Conservation (phyloP, 2,888 invertebrate genomes). For the Macrosoma leucophasiata region DNA sequence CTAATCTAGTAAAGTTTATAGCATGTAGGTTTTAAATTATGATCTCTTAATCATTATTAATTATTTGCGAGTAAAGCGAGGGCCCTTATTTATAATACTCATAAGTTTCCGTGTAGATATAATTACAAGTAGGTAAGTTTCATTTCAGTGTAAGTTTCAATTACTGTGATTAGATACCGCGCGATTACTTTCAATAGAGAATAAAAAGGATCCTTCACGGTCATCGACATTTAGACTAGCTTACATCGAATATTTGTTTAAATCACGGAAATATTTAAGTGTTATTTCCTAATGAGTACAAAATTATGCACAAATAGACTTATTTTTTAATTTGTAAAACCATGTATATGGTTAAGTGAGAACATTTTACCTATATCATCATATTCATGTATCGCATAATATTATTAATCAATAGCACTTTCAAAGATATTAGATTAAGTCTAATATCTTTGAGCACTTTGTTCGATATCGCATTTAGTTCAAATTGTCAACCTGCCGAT, state of each 20-base stretch:
- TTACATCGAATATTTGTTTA: conserved; percentile 15
- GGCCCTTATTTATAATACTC: conserved; percentile 74
- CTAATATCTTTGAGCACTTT: too few relatives aligned
- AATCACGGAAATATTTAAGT: conserved; percentile 4
- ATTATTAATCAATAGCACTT: too few relatives aligned
- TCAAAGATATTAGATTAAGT: too few relatives aligned
- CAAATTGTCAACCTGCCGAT: too few relatives aligned
- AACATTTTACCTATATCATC: too few relatives aligned
- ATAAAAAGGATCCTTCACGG: conserved; percentile 2
- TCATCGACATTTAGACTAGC: too few relatives aligned
- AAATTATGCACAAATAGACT: conserved; percentile 47
- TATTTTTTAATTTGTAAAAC: conserved; percentile 15
- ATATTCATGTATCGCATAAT: too few relatives aligned
- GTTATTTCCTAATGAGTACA: conserved; percentile 35
- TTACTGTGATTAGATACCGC: conserved; percentile 41
- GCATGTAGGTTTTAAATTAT: conserved; percentile 69
- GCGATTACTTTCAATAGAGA: conserved; percentile 4
- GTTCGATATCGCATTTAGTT: too few relatives aligned
- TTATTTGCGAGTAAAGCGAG: conserved; percentile 64
- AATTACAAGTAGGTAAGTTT: conserved; percentile 39
- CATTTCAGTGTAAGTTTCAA: conserved; percentile 32
- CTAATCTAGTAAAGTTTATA: conserved; percentile 66
- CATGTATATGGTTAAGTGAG: too few relatives aligned
- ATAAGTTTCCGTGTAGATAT: conserved; percentile 67
- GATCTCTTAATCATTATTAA: conserved; percentile 76